Percentiles rank a stretch among this genome's conserved stretches.
phyloP scores from a whole-genome alignment of 2,797 vertebrate genomes.

The Lepus townsendii region DNA sequence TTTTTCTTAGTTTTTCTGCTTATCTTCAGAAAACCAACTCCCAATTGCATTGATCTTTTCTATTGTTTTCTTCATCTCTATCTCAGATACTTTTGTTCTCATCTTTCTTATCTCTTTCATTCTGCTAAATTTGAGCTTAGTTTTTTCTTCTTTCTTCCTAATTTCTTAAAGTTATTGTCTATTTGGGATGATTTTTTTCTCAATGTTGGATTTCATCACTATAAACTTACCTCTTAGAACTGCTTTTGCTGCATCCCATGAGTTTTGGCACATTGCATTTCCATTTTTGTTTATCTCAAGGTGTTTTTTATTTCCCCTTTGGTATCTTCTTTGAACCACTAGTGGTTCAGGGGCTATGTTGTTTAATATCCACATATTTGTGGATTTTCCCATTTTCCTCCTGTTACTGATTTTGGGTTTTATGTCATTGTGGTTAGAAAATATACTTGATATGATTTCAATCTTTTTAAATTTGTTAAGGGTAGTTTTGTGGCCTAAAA shows the following conservation, averaged over 20 bases:
- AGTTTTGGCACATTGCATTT: conserved; percentile 8
- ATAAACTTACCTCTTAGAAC: neutral
- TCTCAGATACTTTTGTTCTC: neutral
- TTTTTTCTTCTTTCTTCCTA: neutral
- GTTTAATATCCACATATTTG: conserved; percentile 62
- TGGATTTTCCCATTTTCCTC: conserved; percentile 53
- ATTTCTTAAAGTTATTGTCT: conserved; percentile 13
- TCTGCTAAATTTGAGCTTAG: neutral
- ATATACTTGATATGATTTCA: conserved; percentile 65
- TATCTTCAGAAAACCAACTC: conserved; percentile 8
- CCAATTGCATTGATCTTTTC: neutral
- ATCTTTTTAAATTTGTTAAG: conserved; percentile 66
- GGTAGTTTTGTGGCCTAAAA: conserved; percentile 58
- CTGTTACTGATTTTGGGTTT: conserved; percentile 57
- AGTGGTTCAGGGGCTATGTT: conserved; percentile 9
- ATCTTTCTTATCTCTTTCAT: neutral
- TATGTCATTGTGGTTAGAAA: conserved; percentile 65
- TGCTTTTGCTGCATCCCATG: neutral
- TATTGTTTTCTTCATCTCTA: neutral
- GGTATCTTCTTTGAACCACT: conserved; percentile 51
- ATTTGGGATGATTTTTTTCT: conserved; percentile 2
- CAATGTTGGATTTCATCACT: neutral
- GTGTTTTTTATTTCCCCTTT: conserved; percentile 46
- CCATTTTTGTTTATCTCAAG: conserved; percentile 56
- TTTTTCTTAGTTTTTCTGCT: neutral